phyloP scores from a whole-genome alignment of 1,140 invertebrate genomes.

The Lordiphosa mommai region DNA sequence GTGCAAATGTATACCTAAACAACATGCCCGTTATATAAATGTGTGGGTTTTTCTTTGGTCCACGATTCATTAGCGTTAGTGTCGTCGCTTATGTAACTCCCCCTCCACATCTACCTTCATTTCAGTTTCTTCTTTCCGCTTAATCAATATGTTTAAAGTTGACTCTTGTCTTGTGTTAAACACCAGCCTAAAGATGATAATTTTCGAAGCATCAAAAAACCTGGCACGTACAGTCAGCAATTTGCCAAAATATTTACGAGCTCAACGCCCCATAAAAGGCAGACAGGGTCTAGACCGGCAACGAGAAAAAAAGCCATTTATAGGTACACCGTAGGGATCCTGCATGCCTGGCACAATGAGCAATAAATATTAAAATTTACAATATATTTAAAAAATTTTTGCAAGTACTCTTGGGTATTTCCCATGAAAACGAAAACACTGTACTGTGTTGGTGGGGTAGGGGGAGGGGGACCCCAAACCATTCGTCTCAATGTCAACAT shows the following conservation, averaged over 20 bases:
- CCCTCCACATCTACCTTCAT: neutral
- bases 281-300: constrained; percentile 24
- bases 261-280: constrained; percentile 54
- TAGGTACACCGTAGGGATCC: constrained; percentile 1
- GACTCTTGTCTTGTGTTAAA: constrained; percentile 33
- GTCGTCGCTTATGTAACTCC: constrained; percentile 28
- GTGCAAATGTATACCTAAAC: too few relatives aligned
- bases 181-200: constrained; percentile 43
- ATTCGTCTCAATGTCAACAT: constrained; percentile 39
- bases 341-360: constrained; percentile 30
- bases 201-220: constrained; percentile 32
- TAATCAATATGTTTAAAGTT: constrained; percentile 54
- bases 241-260: constrained; percentile 77
- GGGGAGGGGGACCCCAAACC: neutral
- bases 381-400: constrained; percentile 40
- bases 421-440: constrained; percentile 49
- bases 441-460: neutral
- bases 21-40: constrained; percentile 10
- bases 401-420: constrained; percentile 35
- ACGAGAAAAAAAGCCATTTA: neutral
- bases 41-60: constrained; percentile 16
- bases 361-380: constrained; percentile 69
- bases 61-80: constrained; percentile 49
- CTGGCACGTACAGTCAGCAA: constrained; percentile 54
- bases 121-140: constrained; percentile 6